These are phyloP conservation scores for Eilema caniola DNA, from an alignment of 2,888 invertebrate species.

Conservation along the genomic window DNA sequence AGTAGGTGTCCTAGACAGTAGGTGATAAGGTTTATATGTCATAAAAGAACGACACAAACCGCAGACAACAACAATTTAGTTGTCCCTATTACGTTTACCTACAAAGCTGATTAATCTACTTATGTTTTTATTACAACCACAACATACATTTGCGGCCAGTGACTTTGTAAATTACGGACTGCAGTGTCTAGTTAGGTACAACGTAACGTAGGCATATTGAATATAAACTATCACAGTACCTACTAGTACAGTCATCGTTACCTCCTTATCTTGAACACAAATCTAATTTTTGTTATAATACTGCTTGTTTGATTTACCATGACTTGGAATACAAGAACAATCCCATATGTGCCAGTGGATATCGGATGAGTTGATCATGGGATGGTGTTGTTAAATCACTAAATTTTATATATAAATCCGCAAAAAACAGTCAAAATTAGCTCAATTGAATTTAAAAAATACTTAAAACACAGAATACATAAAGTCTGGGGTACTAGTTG, in stretches of 20 bases:
- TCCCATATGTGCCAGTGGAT: neutral
- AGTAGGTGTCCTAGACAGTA: slow-evolving; percentile 10
- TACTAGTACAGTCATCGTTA: slow-evolving; percentile 8
- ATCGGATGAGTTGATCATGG: neutral
- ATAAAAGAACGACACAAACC: slow-evolving; percentile 24
- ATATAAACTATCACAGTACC: neutral
- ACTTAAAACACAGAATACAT: too few relatives aligned
- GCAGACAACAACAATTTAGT: slow-evolving; percentile 36
- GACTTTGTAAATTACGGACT: slow-evolving; percentile 4
- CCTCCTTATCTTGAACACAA: neutral
- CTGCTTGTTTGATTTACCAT: neutral
- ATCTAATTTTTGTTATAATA: too few relatives aligned
- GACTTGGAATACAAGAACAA: neutral
- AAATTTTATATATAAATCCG: too few relatives aligned
- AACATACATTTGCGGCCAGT: slow-evolving; percentile 19
- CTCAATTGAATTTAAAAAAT: too few relatives aligned
- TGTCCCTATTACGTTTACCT: slow-evolving; percentile 30
- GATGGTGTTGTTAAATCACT: neutral
- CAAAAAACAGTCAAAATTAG: too few relatives aligned
- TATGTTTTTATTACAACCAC: slow-evolving; percentile 22
- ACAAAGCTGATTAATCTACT: slow-evolving; percentile 30
- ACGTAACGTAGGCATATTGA: slow-evolving; percentile 7
- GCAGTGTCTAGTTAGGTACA: neutral
- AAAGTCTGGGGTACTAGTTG: too few relatives aligned
- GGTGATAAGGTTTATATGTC: slow-evolving; percentile 22